phyloP scores from a whole-genome alignment of 2,797 vertebrate genomes.

The Argentina silus region DNA sequence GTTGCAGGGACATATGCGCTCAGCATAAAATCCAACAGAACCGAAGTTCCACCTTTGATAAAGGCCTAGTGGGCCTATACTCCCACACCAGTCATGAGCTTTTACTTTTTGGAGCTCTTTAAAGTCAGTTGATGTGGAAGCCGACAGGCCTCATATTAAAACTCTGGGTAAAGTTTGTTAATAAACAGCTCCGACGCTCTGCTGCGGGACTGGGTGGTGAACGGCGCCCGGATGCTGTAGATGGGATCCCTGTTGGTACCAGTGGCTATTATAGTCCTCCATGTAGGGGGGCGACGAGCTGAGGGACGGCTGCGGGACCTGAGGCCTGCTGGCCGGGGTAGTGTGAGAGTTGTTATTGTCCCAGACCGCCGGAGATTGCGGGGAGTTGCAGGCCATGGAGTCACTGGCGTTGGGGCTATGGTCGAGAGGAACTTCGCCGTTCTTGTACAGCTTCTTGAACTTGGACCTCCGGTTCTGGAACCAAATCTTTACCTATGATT shows the following conservation, averaged over 20 bases:
- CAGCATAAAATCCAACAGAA: conserved; percentile 45
- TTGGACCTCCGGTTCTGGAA: conserved; percentile 98
- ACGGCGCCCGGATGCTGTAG: conserved; percentile 88
- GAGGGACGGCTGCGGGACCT: conserved; percentile 87
- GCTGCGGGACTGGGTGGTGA: conserved; percentile 90
- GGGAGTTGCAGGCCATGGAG: conserved; percentile 98
- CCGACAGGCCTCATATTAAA: conserved; percentile 1
- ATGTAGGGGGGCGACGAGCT: conserved; percentile 90
- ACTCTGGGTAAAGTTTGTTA: conserved; percentile 74
- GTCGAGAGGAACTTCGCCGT: conserved; percentile 93
- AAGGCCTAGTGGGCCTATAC: background rate
- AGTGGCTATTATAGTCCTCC: conserved; percentile 94
- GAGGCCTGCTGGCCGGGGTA: conserved; percentile 80
- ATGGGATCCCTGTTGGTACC: conserved; percentile 94
- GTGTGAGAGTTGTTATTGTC: conserved; percentile 83
- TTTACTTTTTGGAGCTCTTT: conserved; percentile 16
- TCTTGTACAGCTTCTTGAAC: conserved; percentile 99
- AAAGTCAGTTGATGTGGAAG: conserved; percentile 7
- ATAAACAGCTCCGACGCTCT: conserved; percentile 90
- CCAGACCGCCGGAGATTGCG: conserved; percentile 92
- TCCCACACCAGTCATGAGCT: conserved; percentile 1
- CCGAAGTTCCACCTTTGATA: background rate
- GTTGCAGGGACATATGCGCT: conserved; percentile 16
- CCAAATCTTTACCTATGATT: conserved; percentile 95
- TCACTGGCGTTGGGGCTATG: conserved; percentile 98